Evolutionary conservation across 2,797 vertebrate genomes (phyloP), one percentile per base, ranked within the genome.

Genomic region (Phataginus tetradactyla): DNA sequence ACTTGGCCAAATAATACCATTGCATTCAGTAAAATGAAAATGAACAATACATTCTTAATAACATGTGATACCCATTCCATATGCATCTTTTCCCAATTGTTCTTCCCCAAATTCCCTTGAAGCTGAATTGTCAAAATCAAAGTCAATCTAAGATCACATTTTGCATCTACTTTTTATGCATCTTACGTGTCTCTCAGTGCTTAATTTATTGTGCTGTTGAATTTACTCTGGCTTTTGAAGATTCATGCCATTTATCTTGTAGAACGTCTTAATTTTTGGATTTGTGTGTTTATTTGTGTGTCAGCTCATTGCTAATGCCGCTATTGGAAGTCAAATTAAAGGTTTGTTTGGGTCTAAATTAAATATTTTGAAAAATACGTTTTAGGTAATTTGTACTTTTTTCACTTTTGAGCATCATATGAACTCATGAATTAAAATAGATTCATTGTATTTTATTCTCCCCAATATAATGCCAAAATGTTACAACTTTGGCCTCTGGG

Each of bases 1-100:
- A 84, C 32, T 39, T n/a, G 29, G 7, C 25, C 10, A 74, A 80
- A 86, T 78, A 68, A 86, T 49, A 75, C 27, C 51, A 80, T 32
- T 61, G 3, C 32, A 53, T 86, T 86, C 61, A 92, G 66, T 74
- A 68, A 86, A 94, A 75, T 68, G 68, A 68, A 86, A 94, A 75
- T 68, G 66, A 45, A 55, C 4, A 86, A 27, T 71, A 71, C 4
- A n/a, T 74, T 34, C 7, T 53, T 80, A 45, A 74, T 23, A 79
- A 72, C 7, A 85, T 59, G 7, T 49, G 10, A 61, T 45, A 59
- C 4, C 10, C 6, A 32, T 72, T 89, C 14, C 32, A 68, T 64
- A 79, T 69, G 79, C 8, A 39, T 37, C n/a, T 55, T 95, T 96
- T 86, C 21, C 34, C 20, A 80, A 8, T 45, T 91, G 32, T 39